These are phyloP conservation scores for Mastacembelus armatus DNA, from an alignment of 2,797 vertebrate genomes.

Conservation along the genomic window DNA sequence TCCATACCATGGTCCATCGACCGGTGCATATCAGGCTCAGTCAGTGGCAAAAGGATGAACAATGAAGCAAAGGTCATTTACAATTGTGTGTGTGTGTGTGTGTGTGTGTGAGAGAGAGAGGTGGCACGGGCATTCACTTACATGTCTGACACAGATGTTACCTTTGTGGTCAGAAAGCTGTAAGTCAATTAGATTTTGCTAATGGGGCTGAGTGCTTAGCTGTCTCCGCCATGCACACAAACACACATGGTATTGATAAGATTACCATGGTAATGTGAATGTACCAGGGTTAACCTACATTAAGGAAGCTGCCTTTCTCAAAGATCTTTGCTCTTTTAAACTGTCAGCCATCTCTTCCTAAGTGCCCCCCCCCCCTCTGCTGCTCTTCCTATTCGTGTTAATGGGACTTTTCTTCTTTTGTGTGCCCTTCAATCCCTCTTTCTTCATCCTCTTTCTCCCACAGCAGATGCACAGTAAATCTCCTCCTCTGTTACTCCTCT, in stretches of 20 bases:
- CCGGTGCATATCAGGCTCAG: constrained; percentile 71
- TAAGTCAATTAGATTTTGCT: constrained; percentile 79
- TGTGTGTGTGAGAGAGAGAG: constrained; percentile 36
- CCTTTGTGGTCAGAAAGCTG: constrained; percentile 75
- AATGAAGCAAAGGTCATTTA: constrained; percentile 55
- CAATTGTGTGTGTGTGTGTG: constrained; percentile 16
- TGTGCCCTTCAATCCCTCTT: constrained; percentile 17
- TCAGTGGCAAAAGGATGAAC: constrained; percentile 49
- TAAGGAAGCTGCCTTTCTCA: constrained; percentile 54
- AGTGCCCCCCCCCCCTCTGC: constrained; percentile 39
- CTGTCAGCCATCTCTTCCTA: constrained; percentile 49
- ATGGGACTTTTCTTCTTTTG: constrained; percentile 51
- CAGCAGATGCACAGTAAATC: constrained; percentile 62
- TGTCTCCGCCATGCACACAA: constrained; percentile 33
- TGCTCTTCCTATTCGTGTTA: constrained; percentile 29
- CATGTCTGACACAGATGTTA: constrained; percentile 78
- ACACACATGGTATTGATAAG: constrained; percentile 61
- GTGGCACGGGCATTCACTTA: constrained; percentile 63
- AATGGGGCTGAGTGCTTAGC: constrained; percentile 71
- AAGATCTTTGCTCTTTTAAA: constrained; percentile 34
- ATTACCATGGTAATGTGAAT: constrained; percentile 78
- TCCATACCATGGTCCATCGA: no score
- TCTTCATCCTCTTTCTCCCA: constrained; percentile 27
- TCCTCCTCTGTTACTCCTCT: constrained; percentile 37
- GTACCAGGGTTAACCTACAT: constrained; percentile 63